Base-by-base conservation (phyloP, 2,113 vertebrate species). In the Nasalis larvatus region DNA sequence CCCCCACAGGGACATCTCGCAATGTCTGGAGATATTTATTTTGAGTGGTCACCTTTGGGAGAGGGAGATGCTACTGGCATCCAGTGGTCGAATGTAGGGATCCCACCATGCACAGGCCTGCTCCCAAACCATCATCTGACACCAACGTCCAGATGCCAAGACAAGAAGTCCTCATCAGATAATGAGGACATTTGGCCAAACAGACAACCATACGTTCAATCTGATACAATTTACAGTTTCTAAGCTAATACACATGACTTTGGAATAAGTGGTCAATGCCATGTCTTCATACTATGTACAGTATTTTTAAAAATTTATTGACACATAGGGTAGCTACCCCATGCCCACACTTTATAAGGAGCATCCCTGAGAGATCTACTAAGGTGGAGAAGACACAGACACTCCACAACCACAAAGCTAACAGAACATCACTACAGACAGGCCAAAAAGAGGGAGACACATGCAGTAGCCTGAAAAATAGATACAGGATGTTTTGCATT, bases 391-490 rank as follows among this genome's bases (percentile, higher is more conserved):
- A 37, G 47, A 23, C 10, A 4, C 6, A 11, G 40, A 9, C 4
- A 9, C 2, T 3, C 11, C 4, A 23, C 21, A 49, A 18, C 10
- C 52, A 11, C 13, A 3, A 4, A n/a, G 12, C 14, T 10, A 52
- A 63, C 1, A 66, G 25, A 1, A 4, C 0, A 0, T 20, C 8
- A 0, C 12, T 4, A 1, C 18, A 8, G 35, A 18, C 0, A 3
- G 8, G 47, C 16, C 12, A 5, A 1, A 56, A 21, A 21, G 54
- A 69, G 17, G 35, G 6, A 3, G 4, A 18, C 60, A 30, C 4
- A 37, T 1, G 0, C 0, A 32, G 3, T 4, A 18, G 40, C 47
- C 52, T 47, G 10, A 84, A 37, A 49, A 45, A 42, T 20, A 1
- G 2, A 4, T 18, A 0, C 1, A 16, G 52, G 30, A 35, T 21